These are phyloP conservation scores for Mythimna impura DNA, from an alignment of 2,888 invertebrate species.

Conservation along the genomic window DNA sequence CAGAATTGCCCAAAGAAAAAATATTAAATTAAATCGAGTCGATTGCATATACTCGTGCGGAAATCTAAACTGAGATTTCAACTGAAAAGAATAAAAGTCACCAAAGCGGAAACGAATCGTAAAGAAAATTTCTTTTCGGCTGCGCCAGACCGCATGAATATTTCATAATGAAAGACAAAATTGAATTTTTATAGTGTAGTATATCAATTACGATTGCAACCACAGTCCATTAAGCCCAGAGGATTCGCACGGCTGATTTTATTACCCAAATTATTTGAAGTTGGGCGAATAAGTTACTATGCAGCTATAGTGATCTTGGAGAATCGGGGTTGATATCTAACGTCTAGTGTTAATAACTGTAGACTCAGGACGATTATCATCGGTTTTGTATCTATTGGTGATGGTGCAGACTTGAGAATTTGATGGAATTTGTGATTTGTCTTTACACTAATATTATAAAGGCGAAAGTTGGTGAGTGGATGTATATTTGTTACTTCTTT, in stretches of 20 bases:
- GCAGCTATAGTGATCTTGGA: conserved; percentile 44
- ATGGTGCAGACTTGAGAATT: too few species aligned
- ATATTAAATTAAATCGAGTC: too few species aligned
- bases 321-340: conserved; percentile 39
- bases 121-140: conserved; percentile 57
- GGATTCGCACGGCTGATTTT: conserved; percentile 74
- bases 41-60: neutral
- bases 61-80: conserved; percentile 32
- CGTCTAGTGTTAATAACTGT: conserved; percentile 20
- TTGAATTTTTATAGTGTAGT: conserved; percentile 63
- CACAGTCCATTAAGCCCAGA: conserved; percentile 72
- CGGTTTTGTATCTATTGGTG: neutral
- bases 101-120: conserved; percentile 52
- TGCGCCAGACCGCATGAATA: conserved; percentile 48
- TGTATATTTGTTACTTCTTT: too few species aligned
- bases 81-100: conserved; percentile 34
- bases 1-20: neutral
- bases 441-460: neutral
- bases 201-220: conserved; percentile 59
- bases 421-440: neutral
- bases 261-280: conserved; percentile 73
- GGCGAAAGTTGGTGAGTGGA: too few species aligned
- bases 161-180: conserved; percentile 59
- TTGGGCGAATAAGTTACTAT: conserved; percentile 52
- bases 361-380: neutral